These are phyloP conservation scores for Bombus pascuorum DNA, from an alignment of 1,140 invertebrate genomes.

Conservation along the genomic window DNA sequence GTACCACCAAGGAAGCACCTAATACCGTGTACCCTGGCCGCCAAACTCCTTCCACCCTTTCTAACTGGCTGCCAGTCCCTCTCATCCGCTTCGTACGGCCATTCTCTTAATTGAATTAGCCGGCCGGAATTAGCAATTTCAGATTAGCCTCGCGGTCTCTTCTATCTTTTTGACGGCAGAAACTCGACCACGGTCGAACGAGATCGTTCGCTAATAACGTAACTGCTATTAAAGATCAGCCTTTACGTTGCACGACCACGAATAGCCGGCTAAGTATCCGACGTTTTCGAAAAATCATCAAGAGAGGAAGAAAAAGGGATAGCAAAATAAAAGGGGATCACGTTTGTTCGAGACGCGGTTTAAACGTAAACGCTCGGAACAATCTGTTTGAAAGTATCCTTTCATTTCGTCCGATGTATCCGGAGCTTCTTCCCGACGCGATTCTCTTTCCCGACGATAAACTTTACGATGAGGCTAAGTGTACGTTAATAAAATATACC, in stretches of 20 bases:
- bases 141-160: slow-evolving; percentile 68
- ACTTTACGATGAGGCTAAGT: slow-evolving; percentile 40
- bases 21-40: slow-evolving; percentile 62
- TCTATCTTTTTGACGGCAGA: slow-evolving; percentile 28
- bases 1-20: slow-evolving; percentile 66
- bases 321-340: neutral
- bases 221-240: slow-evolving; percentile 33
- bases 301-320: neutral
- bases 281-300: neutral
- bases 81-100: slow-evolving; percentile 52
- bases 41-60: slow-evolving; percentile 34
- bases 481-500: slow-evolving; percentile 43
- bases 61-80: slow-evolving; percentile 37
- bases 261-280: neutral
- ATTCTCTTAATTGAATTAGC: slow-evolving; percentile 81
- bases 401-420: neutral
- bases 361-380: neutral
- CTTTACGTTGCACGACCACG: neutral
- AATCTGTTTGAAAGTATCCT: slow-evolving; percentile 23
- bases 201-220: slow-evolving; percentile 49
- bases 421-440: neutral
- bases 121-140: slow-evolving; percentile 79
- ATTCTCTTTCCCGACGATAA: slow-evolving; percentile 1
- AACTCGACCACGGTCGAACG: neutral
- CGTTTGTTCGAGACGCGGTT: neutral